Evolutionary conservation across 2,797 vertebrate genomes (phyloP).

Genomic region (Spheniscus humboldti): DNA sequence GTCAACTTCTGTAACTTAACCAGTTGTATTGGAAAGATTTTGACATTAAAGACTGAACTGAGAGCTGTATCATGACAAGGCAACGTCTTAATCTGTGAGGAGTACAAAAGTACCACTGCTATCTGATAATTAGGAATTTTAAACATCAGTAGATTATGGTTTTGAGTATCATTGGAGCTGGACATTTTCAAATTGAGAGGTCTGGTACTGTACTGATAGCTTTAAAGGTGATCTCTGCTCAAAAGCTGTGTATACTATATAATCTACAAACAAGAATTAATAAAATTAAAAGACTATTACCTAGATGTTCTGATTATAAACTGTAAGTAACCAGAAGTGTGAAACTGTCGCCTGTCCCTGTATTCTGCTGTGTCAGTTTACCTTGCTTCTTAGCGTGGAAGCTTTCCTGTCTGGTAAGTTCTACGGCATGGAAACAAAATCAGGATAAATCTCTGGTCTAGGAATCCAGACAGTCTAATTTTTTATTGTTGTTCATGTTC

Average conservation of each 20-base stretch:
- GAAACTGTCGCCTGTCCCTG: neutral
- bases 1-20: neutral
- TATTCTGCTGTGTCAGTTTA: neutral
- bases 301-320: neutral
- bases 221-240: neutral
- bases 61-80: neutral
- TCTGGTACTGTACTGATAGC: neutral
- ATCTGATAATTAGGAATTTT: neutral
- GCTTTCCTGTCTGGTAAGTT: neutral
- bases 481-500: neutral
- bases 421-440: neutral
- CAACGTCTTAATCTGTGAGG: neutral
- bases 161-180: neutral
- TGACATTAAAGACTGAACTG: neutral
- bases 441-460: neutral
- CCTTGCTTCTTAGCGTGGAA: neutral
- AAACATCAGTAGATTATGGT: neutral
- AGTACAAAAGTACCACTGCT: neutral
- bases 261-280: neutral
- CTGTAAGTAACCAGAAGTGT: neutral
- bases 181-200: neutral
- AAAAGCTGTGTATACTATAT: neutral
- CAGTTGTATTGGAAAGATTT: neutral
- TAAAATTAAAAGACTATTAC: neutral
- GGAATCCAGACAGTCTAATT: neutral